A percentile compares a stretch with the other conserved stretches of the same genome.
phyloP scores from a whole-genome alignment of 2,797 vertebrate species.

The Myotis myotis region DNA sequence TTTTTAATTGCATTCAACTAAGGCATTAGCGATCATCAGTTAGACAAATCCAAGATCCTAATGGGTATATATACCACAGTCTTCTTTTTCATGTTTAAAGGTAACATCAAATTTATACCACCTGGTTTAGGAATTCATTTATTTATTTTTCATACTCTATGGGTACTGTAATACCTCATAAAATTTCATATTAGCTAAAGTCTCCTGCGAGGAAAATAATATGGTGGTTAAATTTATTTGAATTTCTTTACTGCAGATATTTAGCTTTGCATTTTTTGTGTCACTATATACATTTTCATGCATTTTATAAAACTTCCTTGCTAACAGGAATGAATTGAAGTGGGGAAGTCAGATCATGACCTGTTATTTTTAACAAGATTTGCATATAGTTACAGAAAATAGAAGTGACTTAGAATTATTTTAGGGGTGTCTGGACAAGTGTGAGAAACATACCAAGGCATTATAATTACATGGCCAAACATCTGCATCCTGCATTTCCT shows the following conservation, averaged over 20 bases:
- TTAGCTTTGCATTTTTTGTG: slow-evolving; percentile 51
- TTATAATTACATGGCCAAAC: background rate
- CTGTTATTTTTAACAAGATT: slow-evolving; percentile 51
- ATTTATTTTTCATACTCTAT: slow-evolving; percentile 67
- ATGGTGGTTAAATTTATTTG: slow-evolving; percentile 42
- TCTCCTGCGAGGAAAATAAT: slow-evolving; percentile 67
- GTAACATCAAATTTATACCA: slow-evolving; percentile 64
- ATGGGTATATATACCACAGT: slow-evolving; percentile 15
- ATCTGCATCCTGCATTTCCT: background rate
- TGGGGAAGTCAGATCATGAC: slow-evolving; percentile 10
- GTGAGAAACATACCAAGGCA: background rate
- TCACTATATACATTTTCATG: slow-evolving; percentile 28
- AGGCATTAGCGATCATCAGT: slow-evolving; percentile 58
- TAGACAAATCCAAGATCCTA: slow-evolving; percentile 71
- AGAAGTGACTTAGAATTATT: slow-evolving; percentile 23
- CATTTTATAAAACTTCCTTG: slow-evolving; percentile 41
- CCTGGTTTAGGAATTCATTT: slow-evolving; percentile 51
- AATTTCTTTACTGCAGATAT: slow-evolving; percentile 40
- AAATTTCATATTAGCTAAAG: slow-evolving; percentile 72
- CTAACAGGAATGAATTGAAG: background rate
- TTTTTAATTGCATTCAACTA: slow-evolving; percentile 68
- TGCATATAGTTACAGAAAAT: background rate
- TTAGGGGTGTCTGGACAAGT: background rate
- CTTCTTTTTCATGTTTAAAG: slow-evolving; percentile 67
- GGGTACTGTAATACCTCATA: slow-evolving; percentile 61